Base-by-base conservation (phyloP, 2,113 vertebrate species). In the Psilopogon haemacephalus region DNA sequence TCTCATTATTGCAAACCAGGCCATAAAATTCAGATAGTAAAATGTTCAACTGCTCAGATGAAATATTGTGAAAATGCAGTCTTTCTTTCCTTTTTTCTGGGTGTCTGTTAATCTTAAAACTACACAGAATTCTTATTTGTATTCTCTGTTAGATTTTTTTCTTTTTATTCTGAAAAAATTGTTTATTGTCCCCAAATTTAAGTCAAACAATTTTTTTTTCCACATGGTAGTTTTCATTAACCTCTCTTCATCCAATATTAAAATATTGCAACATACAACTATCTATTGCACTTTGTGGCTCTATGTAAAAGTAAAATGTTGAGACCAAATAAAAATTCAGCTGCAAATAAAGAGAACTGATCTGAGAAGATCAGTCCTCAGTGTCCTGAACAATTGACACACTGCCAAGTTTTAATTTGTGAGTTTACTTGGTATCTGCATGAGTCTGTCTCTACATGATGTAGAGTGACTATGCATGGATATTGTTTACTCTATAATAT, bases 11-110 rank as follows among this genome's bases (percentile, higher is more conserved):
- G 84, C 67, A 82, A 94, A 73, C 20, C 76, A 35, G 52, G 26
- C 37, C 64, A 83, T 93, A 95, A 94, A 94, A 65, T 32, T 76
- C 55, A 59, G 32, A 33, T 89, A 87, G 87, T 92, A 83, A 91
- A 95, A 80, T 82, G 17, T 76, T 79, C 80, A 70, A 10, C 28
- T 85, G 62, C 74, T 59, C 33, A 85, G 42, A 85, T 30, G 23
- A 96, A 93, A 92, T 76, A 76, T 15, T 75, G 44, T 3, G 7
- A 11, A 90, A 64, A 46, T 74, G n/a, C 21, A 42, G 9, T 26
- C 46, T 69, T 54, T 35, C 14, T 17, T 46, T 18, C 2, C 16
- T 59, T 52, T 17, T 64, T 16, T 13, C n/a, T 46, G 7, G 0
- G 8, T 64, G 7, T 46, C 54, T 81, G 13, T 80, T 64, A 76